phyloP scores from a whole-genome alignment of 2,113 vertebrate species.

The Toxostoma redivivum region DNA sequence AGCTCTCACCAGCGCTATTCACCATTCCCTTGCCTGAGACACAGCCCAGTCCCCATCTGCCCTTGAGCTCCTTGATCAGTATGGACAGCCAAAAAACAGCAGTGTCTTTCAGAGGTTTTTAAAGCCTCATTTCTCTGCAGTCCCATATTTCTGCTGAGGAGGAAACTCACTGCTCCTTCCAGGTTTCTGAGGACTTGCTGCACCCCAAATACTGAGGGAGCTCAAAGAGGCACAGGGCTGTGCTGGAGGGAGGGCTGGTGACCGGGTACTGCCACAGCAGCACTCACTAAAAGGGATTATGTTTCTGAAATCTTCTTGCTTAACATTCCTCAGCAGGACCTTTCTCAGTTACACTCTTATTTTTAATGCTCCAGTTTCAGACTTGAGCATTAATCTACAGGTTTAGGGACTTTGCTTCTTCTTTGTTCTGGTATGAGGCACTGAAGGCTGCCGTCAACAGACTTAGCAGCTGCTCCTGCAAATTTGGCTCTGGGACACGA shows the following conservation, averaged over 20 bases:
- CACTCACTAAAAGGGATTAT: not conserved
- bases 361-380: constrained; percentile 39
- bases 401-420: constrained; percentile 28
- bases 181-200: not conserved
- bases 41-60: not conserved
- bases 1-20: not conserved
- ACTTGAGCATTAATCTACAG: constrained; percentile 3
- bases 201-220: not conserved
- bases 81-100: accelerated
- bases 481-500: not conserved
- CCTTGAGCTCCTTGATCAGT: not conserved
- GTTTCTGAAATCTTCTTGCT: constrained; percentile 9
- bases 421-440: constrained; percentile 38
- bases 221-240: accelerated
- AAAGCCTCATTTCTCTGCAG: not conserved
- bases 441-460: not conserved
- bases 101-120: not conserved
- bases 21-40: not conserved
- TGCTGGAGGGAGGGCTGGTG: not conserved
- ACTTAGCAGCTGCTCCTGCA: constrained; percentile 19
- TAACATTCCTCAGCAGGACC: not conserved
- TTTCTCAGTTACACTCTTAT: constrained; percentile 37
- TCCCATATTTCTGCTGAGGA: not conserved
- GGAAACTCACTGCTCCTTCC: not conserved
- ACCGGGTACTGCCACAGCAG: not conserved